Evolutionary conservation across 2,888 invertebrate genomes (phyloP).

Genomic region (Aquatica leii): DNA sequence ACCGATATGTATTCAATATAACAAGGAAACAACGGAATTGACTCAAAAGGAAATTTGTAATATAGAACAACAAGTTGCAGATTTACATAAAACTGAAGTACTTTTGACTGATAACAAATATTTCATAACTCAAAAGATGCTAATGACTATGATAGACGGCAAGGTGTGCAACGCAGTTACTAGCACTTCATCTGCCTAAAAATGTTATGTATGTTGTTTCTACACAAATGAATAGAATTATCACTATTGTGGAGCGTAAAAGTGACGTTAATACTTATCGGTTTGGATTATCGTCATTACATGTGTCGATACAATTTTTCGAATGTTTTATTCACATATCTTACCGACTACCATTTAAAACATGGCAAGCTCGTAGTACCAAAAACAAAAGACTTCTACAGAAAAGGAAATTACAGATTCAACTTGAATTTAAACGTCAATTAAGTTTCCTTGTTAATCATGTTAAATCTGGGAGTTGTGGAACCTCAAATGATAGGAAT

Average conservation of each 20-base stretch:
- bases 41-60: background rate
- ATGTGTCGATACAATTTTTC: conserved; percentile 26
- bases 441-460: background rate
- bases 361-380: background rate
- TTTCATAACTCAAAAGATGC: conserved; percentile 7
- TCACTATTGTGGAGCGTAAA: conserved; percentile 1
- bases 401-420: background rate
- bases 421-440: background rate
- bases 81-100: background rate
- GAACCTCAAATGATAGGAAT: conserved; percentile 8
- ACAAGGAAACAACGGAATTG: background rate
- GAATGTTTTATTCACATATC: conserved; percentile 22
- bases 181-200: background rate
- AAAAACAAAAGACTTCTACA: background rate
- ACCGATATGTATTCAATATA: background rate
- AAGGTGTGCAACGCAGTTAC: conserved; percentile 13
- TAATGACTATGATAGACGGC: conserved; percentile 12
- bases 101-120: no score
- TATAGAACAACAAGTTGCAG: background rate
- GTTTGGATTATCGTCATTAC: conserved; percentile 16
- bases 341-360: conserved; percentile 12
- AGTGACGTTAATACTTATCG: background rate
- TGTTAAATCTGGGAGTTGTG: background rate
- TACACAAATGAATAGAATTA: conserved; percentile 17
- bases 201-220: conserved; percentile 11